Conservation (phyloP, 1,140 invertebrate genomes). For the Drosophila burlai region DNA sequence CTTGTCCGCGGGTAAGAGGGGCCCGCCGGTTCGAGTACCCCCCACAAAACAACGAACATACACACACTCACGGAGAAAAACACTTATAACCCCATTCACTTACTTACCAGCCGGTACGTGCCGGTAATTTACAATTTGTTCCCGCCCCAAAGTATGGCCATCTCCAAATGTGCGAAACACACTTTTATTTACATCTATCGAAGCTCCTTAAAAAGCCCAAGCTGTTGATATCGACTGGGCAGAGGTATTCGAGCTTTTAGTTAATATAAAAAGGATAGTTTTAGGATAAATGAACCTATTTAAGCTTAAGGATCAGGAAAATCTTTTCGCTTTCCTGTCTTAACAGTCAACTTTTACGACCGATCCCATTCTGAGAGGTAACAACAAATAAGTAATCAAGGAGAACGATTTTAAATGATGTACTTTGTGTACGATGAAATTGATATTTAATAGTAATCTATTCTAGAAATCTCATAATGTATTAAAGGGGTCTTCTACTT, state of each 20-base stretch:
- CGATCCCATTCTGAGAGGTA: background rate
- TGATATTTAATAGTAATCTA: background rate
- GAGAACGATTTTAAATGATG: background rate
- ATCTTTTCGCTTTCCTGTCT: background rate
- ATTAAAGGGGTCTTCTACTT: too few relatives aligned
- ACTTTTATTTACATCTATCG: slow-evolving; percentile 11
- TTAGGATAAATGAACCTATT: background rate
- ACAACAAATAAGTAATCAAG: background rate
- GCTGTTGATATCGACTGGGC: background rate
- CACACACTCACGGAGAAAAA: slow-evolving; percentile 2
- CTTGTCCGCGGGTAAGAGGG: slow-evolving; percentile 19
- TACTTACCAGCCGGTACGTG: slow-evolving; percentile 48
- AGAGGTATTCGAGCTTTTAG: background rate
- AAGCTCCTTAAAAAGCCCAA: background rate
- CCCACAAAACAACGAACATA: too few relatives aligned
- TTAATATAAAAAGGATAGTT: background rate
- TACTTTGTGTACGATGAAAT: too few relatives aligned
- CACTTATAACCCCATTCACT: slow-evolving; percentile 14
- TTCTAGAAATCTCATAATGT: background rate
- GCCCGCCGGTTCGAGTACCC: slow-evolving; percentile 16
- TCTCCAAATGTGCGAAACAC: slow-evolving; percentile 19
- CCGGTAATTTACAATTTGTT: slow-evolving; percentile 68
- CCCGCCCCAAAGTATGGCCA: slow-evolving; percentile 31
- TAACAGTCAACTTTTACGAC: too few relatives aligned
- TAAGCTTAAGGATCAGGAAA: background rate